A percentile compares a stretch with the other conserved stretches of the same genome.
phyloP scores from a whole-genome alignment of 2,113 vertebrate genomes.

The Seriola aureovittata region DNA sequence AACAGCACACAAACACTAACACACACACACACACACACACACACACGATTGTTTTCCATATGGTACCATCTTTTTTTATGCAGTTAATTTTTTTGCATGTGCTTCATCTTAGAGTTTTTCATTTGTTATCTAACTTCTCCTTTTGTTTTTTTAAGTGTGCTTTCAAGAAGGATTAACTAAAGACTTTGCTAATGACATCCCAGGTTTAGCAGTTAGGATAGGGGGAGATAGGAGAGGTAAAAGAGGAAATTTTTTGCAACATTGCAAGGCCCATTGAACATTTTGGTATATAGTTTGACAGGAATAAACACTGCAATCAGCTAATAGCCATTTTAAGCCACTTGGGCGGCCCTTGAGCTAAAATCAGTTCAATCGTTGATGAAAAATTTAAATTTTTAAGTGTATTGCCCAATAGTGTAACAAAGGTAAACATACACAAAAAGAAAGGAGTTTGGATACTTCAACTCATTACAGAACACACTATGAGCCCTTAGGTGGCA shows the following conservation, averaged over 20 bases:
- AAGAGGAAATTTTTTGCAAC: not conserved
- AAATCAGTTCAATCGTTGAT: not conserved
- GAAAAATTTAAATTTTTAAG: not conserved
- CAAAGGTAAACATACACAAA: not conserved
- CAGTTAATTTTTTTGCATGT: not conserved
- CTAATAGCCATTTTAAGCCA: not conserved
- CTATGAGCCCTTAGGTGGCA: not conserved
- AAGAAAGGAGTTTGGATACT: not conserved
- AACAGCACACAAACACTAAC: no score
- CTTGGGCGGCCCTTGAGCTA: not conserved
- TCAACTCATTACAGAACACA: not conserved
- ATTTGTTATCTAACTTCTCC: not conserved
- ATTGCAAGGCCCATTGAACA: not conserved
- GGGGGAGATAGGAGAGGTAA: not conserved
- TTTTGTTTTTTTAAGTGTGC: not conserved
- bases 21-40: not conserved
- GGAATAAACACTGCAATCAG: not conserved
- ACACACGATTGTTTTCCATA: not conserved
- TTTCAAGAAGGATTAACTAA: not conserved
- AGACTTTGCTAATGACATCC: not conserved
- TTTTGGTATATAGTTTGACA: not conserved
- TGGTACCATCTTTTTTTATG: no score
- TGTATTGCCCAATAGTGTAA: not conserved
- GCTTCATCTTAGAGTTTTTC: not conserved
- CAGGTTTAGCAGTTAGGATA: slow-evolving; percentile 4